Evolutionary conservation across 2,888 invertebrate species (phyloP), one percentile per base, ranked within the genome.

Genomic region (Crioceris asparagi): DNA sequence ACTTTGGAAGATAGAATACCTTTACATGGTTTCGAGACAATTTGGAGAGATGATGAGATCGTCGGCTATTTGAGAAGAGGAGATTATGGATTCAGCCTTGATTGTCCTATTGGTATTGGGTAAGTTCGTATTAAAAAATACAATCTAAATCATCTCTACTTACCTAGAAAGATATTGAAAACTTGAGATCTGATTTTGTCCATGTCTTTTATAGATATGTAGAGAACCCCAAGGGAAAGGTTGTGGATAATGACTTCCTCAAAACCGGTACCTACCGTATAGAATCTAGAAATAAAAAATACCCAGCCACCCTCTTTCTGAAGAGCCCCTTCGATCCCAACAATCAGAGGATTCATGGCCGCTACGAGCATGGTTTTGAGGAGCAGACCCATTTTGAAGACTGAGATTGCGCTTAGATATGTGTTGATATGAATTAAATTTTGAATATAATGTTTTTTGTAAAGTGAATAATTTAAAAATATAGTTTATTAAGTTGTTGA

Each of bases 21-120:
- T n/a, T 56, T 93, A 27, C 85, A 83, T 70, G 91, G 92, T 1
- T 68, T 85, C 50, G 92, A 93, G 69, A 79, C 83, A 0, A 79
- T 92, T 54, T 87, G 78, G 66, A 73, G 85, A 54, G 76, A 86
- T 55, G 82, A 79, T 3, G 66, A 72, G 49, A 69, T 80, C 0
- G 84, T 87, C 4, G 91, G 91, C 8, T 82, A 81, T 50, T 60
- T 92, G 5, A 69, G 91, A 43, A 70, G 90, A 56, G 88, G 83
- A 1, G 88, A 88, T 47, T 90, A 79, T 56, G 87, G 76, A 11
- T 76, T 71, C 51, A 63, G 68, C 29, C 60, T 76, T 32, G 72
- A 71, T 41, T 67, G 65, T 39, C 72, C 71, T 51, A 70, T 80
- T 45, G 79, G 75, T 44, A 71, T 71, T 47, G 79, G 75, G 66